Percentiles rank a stretch among this genome's conserved stretches.
phyloP scores from a whole-genome alignment of 2,113 vertebrate species.

The Alethe castanea region DNA sequence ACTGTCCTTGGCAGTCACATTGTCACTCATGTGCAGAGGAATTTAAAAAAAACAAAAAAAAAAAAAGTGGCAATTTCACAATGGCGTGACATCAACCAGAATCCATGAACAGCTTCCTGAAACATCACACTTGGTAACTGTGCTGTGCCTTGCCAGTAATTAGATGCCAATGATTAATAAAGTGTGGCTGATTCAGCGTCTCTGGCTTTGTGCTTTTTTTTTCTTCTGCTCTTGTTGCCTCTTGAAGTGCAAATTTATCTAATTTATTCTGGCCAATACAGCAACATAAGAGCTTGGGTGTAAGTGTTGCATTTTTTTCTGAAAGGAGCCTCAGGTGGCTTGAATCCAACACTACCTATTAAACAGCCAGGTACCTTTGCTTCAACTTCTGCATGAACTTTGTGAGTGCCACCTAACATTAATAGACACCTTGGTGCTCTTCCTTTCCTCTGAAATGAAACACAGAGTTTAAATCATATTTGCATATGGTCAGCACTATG shows the following conservation, averaged over 20 bases:
- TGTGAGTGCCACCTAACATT: not conserved
- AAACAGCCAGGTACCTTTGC: not conserved
- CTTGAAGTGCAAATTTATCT: not conserved
- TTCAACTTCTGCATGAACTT: not conserved
- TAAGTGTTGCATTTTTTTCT: not conserved
- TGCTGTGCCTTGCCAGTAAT: not conserved
- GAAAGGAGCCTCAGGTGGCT: not conserved
- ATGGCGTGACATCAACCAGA: rapidly evolving
- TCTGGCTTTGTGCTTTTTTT: not conserved
- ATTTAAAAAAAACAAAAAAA: not conserved
- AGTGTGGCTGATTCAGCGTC: not conserved
- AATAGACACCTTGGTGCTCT: not conserved
- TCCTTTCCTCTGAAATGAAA: not conserved
- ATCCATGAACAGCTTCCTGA: not conserved
- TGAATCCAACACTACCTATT: not conserved
- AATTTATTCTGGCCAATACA: not conserved
- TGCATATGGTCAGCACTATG: not conserved
- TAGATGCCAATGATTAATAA: not conserved
- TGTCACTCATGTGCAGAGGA: not conserved
- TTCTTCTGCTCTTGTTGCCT: not conserved
- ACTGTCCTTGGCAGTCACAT: not conserved
- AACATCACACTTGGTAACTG: not conserved
- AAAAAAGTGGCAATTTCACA: not conserved
- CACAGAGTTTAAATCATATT: not conserved
- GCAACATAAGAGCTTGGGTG: not conserved